Evolutionary conservation across 2,888 invertebrate species (phyloP), one percentile per base, ranked within the genome.

Genomic region (Lochmaea capreae): DNA sequence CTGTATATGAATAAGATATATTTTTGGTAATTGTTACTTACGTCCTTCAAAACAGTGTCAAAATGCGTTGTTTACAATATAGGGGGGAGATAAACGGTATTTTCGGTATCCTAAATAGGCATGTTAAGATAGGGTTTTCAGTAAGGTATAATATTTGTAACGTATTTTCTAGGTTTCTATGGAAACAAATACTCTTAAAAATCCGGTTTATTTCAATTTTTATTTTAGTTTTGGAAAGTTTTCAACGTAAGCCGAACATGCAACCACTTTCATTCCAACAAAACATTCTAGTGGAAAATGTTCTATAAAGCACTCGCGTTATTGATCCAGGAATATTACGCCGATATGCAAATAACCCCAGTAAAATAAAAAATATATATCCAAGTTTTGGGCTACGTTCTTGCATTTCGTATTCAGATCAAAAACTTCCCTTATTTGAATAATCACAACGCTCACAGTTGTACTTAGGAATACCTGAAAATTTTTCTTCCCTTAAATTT

Each of bases 231-330:
- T 54, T 6, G 8, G 54, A 16, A 54, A 54, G 18, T 54, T 54
- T 16, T 54, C 18, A 16, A 52, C 16, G 16, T 52, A 54, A 54
- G 3, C 18, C 10, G 46, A 54, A 54, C 54, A 54, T 54, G 54
- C 54, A 54, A 54, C 54, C 54, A 54, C 54, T 54, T 16, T 54
- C 18, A 54, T 54, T 54, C 16, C 54, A 16, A 54, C 54, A 54
- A 54, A 54, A 54, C 54, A 54, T 54, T 54, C 54, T 54, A 54
- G 18, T 54, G 16, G 54, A 54, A 18, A 54, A 14, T 54, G 9
- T 18, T 54, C 54, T 18, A 54, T 18, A 54, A 54, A 54, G 54
- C 54, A 54, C 54, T 54, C 6, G 54, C 2, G 54, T 11, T 54
- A 54, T 54, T 10, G 54, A 54, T 11, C 54, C 54, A 54, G 18